phyloP scores from a whole-genome alignment of 2,888 invertebrate species.

The Mythimna albipuncta region DNA sequence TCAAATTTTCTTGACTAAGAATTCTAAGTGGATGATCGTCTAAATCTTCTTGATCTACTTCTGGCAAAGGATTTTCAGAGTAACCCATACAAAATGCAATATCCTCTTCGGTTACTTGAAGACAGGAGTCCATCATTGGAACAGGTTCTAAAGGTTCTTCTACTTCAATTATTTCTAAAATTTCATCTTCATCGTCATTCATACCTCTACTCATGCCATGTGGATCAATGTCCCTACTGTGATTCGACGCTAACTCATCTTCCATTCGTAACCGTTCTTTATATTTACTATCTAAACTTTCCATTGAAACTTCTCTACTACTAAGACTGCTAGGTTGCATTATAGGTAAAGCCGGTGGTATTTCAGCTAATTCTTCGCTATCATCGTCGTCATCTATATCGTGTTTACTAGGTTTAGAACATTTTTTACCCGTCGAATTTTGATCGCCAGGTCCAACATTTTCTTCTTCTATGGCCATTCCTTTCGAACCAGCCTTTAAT shows the following conservation, averaged over 20 bases:
- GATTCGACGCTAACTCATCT: constrained; percentile 89
- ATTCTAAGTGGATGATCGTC: constrained; percentile 97
- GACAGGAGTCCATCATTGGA: constrained; percentile 96
- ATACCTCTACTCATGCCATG: constrained; percentile 87
- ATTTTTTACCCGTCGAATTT: constrained; percentile 72
- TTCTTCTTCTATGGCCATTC: constrained; percentile 88
- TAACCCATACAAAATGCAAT: constrained; percentile 96
- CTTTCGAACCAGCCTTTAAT: constrained; percentile 89
- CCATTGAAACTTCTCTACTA: constrained; percentile 95
- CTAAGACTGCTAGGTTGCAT: constrained; percentile 93
- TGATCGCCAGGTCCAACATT: constrained; percentile 81
- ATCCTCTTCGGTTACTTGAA: constrained; percentile 98
- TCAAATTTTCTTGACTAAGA: constrained; percentile 97
- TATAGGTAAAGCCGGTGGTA: constrained; percentile 95
- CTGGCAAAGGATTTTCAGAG: constrained; percentile 92
- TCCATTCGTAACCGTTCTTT: constrained; percentile 93
- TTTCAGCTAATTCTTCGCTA: constrained; percentile 94
- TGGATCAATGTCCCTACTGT: constrained; percentile 88
- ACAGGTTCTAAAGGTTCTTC: constrained; percentile 95
- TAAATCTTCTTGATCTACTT: constrained; percentile 92
- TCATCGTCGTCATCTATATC: constrained; percentile 93
- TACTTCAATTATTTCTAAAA: constrained; percentile 95
- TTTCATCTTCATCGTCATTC: constrained; percentile 91
- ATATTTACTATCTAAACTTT: constrained; percentile 94
- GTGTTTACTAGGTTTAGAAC: constrained; percentile 82